Conservation (phyloP, 2,113 vertebrate genomes). For the Lepidothrix coronata region DNA sequence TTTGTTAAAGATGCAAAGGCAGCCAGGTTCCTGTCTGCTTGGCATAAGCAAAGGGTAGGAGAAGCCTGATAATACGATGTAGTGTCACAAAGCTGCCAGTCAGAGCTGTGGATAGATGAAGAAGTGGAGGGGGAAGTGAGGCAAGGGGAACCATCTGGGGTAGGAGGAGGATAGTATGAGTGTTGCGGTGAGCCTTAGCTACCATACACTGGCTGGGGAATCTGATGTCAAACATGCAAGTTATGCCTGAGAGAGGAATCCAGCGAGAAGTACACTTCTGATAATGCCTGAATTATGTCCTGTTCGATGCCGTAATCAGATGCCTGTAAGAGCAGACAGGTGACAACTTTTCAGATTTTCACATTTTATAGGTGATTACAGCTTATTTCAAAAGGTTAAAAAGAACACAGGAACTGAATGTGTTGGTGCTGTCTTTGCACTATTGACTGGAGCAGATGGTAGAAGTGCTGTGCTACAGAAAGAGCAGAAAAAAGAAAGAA, state of each 20-base stretch:
- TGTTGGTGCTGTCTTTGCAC: neutral
- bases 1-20: neutral
- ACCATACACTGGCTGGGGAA: neutral
- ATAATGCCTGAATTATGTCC: neutral
- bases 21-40: neutral
- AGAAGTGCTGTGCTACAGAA: neutral
- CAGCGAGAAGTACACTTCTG: neutral
- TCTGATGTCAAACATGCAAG: neutral
- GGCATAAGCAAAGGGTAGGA: neutral
- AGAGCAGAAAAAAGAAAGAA: neutral
- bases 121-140: neutral
- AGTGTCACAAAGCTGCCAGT: neutral
- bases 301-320: neutral
- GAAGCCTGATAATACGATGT: neutral
- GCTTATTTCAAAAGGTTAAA: neutral
- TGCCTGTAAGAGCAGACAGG: neutral
- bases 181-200: neutral
- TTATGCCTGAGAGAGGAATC: neutral
- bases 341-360: neutral
- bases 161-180: neutral
- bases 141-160: neutral
- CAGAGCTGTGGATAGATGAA: neutral
- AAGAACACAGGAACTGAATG: neutral
- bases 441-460: slow-evolving; percentile 10
- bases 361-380: neutral